Conservation (phyloP, 2,797 vertebrate species). For the Argentina silus region DNA sequence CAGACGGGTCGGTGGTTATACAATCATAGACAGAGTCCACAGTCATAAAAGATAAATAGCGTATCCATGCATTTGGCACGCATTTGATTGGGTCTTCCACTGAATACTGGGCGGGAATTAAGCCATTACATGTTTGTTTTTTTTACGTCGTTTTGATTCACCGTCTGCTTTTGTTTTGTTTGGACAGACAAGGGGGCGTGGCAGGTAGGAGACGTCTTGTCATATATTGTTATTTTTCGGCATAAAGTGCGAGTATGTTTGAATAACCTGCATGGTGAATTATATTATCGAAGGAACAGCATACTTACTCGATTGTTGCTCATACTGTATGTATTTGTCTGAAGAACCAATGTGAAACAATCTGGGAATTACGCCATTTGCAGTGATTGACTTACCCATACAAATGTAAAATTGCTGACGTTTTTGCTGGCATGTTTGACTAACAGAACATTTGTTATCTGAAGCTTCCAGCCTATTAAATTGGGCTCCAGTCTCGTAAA, state of each 20-base stretch:
- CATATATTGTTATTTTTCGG: too few relatives aligned
- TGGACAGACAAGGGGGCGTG: constrained; percentile 21
- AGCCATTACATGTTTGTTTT: not conserved
- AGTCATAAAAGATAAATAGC: not conserved
- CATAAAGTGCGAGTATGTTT: too few relatives aligned
- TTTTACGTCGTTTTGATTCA: constrained; percentile 20
- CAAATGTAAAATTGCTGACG: not conserved
- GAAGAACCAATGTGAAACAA: not conserved
- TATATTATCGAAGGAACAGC: too few relatives aligned
- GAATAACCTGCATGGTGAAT: too few relatives aligned
- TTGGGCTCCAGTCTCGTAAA: constrained; percentile 23
- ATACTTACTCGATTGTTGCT: too few relatives aligned
- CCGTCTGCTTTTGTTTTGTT: not conserved
- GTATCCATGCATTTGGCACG: not conserved
- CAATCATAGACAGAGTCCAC: not conserved
- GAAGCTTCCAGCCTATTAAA: not conserved
- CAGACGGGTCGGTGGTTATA: not conserved
- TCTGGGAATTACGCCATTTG: not conserved
- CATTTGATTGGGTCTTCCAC: constrained; percentile 30
- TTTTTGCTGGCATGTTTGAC: not conserved
- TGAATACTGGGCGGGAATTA: constrained; percentile 36
- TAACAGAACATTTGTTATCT: not conserved
- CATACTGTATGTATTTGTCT: not conserved
- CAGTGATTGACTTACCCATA: not conserved
- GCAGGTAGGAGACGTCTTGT: constrained; percentile 40